Base-by-base conservation (phyloP, 1,140 invertebrate genomes). In the Teleogryllus occipitalis region DNA sequence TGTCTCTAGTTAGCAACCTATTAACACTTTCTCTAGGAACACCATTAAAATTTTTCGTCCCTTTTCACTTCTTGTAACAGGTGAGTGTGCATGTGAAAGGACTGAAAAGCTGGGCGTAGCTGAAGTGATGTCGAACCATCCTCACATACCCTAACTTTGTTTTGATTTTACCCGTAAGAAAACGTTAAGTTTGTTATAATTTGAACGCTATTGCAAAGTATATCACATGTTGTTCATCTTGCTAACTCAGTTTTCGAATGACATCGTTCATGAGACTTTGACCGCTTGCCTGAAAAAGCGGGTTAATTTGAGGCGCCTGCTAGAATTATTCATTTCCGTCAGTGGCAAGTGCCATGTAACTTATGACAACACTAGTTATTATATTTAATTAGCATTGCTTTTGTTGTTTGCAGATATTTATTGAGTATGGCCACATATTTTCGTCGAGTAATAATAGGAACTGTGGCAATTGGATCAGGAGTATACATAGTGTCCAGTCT, bases 401-500 rank as follows among this genome's bases (percentile, higher is more conserved):
- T 77, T 77, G 39, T 54, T 14, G 4, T 77, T 22, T 77, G 48
- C 18, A 79, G 65, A 47, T 74, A 27, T 27, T 15, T 74, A 27
- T 18, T 12, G 27, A 83, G 81, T 76, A 88, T 88, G 87, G 83
- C 87, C 48, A 87, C 87, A 22, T 87, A 87, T 82, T 86, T 90
- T 82, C 87, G 86, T 72, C 87, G 84, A 85, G 82, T 90, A 80
- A 83, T 87, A 27, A 83, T 88, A 18, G 87, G 87, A 47, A 86
- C 88, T 74, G 82, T 87, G 72, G 86, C 88, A 14, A 86, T 86
- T 47, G 86, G 87, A 15, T 86, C 87, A 7, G 87, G 89, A 76
- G 88, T 88, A 49, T 87, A 87, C 74, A 47, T 90, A 8, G 87
- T 88, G 0, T 85, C 87, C 77, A 89, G 88, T 86, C 83, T 89